Conservation (phyloP, 37 sponge, comb jelly and placozoan species). For the Cladorhizidae sp. region DNA sequence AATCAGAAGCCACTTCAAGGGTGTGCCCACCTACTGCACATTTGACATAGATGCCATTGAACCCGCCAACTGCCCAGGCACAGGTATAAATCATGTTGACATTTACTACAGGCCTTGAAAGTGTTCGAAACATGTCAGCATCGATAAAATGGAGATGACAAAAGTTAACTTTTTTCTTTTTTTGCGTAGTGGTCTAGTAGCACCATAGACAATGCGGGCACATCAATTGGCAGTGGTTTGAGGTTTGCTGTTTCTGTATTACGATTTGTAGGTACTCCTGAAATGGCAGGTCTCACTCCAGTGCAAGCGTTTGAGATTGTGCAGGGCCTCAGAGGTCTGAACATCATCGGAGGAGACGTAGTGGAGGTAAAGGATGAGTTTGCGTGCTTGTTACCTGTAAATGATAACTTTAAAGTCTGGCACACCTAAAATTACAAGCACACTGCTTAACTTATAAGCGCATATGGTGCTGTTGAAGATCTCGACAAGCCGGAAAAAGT, state of each 20-base stretch:
- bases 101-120: not conserved
- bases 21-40: conserved; percentile 59
- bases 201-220: too few relatives aligned
- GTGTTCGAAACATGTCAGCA: too few relatives aligned
- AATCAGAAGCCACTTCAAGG: conserved; percentile 30
- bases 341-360: conserved; percentile 73
- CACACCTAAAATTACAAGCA: not conserved
- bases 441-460: not conserved
- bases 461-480: too few relatives aligned
- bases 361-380: conserved; percentile 62
- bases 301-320: conserved; percentile 66
- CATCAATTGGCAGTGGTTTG: too few relatives aligned
- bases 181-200: too few relatives aligned
- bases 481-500: too few relatives aligned
- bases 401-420: not conserved
- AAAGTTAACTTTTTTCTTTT: not conserved
- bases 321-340: conserved; percentile 59
- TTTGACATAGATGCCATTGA: conserved; percentile 90
- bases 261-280: conserved; percentile 63
- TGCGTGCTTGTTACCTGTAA: not conserved
- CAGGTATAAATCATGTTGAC: conserved; percentile 37
- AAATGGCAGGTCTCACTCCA: conserved; percentile 75
- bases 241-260: too few relatives aligned
- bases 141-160: too few relatives aligned
- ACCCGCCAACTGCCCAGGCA: conserved; percentile 69